Percentiles rank a stretch among this genome's conserved stretches.
Evolutionary conservation across 1,140 invertebrate genomes (phyloP).

Genomic region (Macrocentrus cingulum): DNA sequence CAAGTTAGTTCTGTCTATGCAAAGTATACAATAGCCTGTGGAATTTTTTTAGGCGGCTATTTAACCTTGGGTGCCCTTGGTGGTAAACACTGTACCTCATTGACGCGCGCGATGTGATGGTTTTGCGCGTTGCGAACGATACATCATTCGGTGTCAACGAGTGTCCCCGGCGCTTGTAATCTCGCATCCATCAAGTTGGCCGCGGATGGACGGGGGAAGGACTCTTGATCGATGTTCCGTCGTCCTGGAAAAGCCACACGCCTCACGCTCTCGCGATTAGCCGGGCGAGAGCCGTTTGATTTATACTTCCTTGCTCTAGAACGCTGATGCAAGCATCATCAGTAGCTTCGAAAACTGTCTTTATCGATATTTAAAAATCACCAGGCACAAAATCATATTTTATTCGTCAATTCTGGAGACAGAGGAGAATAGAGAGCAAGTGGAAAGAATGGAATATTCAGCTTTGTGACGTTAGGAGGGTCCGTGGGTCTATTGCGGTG

Average conservation of each 20-base stretch:
- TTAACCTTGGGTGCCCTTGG: neutral
- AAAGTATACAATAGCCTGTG: no score
- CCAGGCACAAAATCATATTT: no score
- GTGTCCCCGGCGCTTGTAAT: slow-evolving; percentile 41
- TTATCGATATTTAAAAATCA: no score
- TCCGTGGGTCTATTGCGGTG: no score
- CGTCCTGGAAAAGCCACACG: slow-evolving; percentile 9
- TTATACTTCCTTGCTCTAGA: neutral
- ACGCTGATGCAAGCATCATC: neutral
- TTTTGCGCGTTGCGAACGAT: slow-evolving; percentile 30
- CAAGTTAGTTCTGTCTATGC: no score
- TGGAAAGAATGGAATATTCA: no score
- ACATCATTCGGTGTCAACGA: slow-evolving; percentile 45
- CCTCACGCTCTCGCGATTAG: neutral
- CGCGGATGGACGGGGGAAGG: neutral
- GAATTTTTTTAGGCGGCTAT: no score
- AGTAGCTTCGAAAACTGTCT: neutral
- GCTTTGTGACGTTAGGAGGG: no score
- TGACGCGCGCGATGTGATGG: neutral
- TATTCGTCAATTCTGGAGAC: no score
- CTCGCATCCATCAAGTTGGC: slow-evolving; percentile 43
- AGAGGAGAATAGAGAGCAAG: no score
- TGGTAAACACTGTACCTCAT: slow-evolving; percentile 19
- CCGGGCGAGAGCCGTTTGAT: neutral
- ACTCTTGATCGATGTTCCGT: slow-evolving; percentile 18